Base-by-base conservation (phyloP, 2,888 invertebrate species). In the Acronicta alni region DNA sequence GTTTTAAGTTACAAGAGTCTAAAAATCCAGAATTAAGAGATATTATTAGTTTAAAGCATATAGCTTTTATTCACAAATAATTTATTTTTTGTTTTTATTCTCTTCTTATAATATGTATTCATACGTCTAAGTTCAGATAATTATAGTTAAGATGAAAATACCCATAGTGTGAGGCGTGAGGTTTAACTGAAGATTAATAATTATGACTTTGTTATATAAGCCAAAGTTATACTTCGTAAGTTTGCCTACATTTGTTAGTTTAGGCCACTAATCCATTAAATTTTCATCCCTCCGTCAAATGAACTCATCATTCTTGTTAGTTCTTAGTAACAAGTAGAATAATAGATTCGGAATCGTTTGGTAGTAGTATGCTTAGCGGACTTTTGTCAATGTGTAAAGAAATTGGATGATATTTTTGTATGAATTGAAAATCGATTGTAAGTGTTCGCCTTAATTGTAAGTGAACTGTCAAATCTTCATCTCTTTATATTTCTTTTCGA, bases 381-480 rank as follows among this genome's bases (percentile, higher is more conserved):
- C 81, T 86, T 87, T 86, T 84, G 86, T 87, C 85, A 80, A 86
- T 86, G 87, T 89, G 87, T 91, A 90, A 90, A 91, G 87, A 89
- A 91, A 92, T 80, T 87, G 86, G 76, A 90, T 84, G 87, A 93
- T 94, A 94, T 93, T 94, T 94, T 94, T 94, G 91, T 94, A 93
- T 92, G 91, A 85, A 88, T 88, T 86, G 84, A 85, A 35, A 77
- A 81, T 89, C 81, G 84, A 85, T 82, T 77, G 80, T 90, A 90
- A 89, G 88, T 86, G 85, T 88, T 87, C 80, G 88, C 86, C 83
- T 87, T 89, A 87, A 82, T 74, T 77, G 78, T 87, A 87, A 84
- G 82, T 80, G 68, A 65, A 72, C 63, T 67, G 67, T 72, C n/a
- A n/a, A n/a, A n/a, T n/a, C 61, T 74, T 77, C 73, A 75, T 69